Conservation (phyloP, 2,888 invertebrate species). For the Luperina testacea region DNA sequence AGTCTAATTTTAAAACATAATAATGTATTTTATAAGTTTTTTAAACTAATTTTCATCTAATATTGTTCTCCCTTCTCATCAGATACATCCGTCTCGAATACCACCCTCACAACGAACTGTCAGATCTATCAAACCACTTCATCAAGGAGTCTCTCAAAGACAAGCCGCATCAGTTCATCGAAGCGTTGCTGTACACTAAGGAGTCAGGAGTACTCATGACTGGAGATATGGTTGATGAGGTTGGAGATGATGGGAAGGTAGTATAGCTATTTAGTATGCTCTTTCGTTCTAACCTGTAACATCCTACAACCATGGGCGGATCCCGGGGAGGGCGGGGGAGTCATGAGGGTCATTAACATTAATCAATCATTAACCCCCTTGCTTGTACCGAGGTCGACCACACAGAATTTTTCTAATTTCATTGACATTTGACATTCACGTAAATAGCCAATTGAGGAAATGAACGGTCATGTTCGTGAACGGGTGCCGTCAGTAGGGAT, state of each 20-base stretch:
- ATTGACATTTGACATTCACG: neutral
- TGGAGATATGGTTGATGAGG: constrained; percentile 92
- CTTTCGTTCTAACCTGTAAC: neutral
- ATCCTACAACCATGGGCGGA: neutral
- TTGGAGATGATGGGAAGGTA: constrained; percentile 89
- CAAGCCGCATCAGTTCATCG: constrained; percentile 93
- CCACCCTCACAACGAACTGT: constrained; percentile 89
- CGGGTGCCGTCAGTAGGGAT: too few species aligned
- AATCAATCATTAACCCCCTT: neutral
- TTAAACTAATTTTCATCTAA: neutral
- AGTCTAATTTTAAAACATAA: neutral
- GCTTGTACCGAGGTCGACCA: neutral
- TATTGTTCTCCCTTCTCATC: constrained; percentile 1
- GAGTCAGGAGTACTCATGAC: constrained; percentile 94
- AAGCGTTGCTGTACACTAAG: constrained; percentile 92
- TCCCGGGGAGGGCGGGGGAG: neutral
- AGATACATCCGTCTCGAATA: constrained; percentile 92
- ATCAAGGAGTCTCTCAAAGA: constrained; percentile 85
- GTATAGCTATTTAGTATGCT: neutral
- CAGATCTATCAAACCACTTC: constrained; percentile 88
- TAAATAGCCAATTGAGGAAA: too few species aligned
- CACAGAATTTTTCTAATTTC: neutral
- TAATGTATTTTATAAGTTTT: neutral
- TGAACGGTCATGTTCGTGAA: too few species aligned
- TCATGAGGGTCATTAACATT: neutral